Base-by-base conservation (phyloP, 2,113 vertebrate species). In the Narcine bancroftii region DNA sequence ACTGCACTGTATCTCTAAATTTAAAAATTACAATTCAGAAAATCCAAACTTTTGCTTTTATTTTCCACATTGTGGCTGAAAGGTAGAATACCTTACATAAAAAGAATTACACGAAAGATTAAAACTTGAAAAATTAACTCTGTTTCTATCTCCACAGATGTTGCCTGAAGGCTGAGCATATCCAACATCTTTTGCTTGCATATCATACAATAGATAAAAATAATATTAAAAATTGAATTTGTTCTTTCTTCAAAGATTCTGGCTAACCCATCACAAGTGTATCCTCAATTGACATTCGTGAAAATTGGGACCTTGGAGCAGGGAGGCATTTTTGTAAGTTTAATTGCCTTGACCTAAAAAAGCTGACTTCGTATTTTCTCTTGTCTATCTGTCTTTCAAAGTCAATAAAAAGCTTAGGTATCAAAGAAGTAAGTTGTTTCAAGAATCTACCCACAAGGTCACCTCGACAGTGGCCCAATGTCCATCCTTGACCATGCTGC, bases 321-420 rank as follows among this genome's bases (percentile, higher is more conserved):
- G 85, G 93, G 93, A 92, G 92, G 92, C 87, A 89, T 95, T 93
- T 95, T 95, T 92, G 89, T 94, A 87, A 95, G 93, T 94, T 91
- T 69, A 60, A 19, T 21, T 63, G 56, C 5, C 56, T 63, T 2
- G 15, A 19, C 36, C 0, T 19, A 19, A 13, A 93, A 92, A 92
- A 93, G 92, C 91, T 92, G 76, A 87, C 94, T 93, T 94, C 95
- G 93, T 71, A 95, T 93, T 93, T 93, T 92, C 26, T 33, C 56
- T 92, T 75, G 2, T 93, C 92, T 79, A 47, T 91, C 92, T 93
- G 75, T 89, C 50, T 0, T 36, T 53, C 19, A 42, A 36, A 9
- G 2, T 65, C 33, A 15, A 65, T 45, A 45, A 91, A n/a, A 24
- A 11, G 29, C 33, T 56, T 60, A 19, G 33, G 11, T 26, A 81